Evolutionary conservation across 2,888 invertebrate species (phyloP).

Genomic region (Cheiracanthium punctorium): DNA sequence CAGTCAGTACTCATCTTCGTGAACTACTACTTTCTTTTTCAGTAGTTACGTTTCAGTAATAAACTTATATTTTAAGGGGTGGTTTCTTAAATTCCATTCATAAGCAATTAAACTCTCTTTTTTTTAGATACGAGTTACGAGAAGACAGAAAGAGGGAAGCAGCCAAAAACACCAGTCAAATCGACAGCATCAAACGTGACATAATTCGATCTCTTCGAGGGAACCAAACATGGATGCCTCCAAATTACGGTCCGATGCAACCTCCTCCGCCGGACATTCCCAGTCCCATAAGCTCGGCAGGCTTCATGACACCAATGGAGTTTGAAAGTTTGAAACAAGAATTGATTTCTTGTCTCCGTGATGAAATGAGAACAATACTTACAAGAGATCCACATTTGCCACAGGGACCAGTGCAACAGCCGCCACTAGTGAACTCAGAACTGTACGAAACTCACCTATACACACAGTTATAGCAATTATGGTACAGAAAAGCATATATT

Average conservation of each 20-base stretch:
- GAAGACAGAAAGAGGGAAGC: conserved; percentile 78
- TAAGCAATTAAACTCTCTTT: too few relatives aligned
- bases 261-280: conserved; percentile 34
- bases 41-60: too few relatives aligned
- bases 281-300: conserved; percentile 45
- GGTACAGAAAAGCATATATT: background rate
- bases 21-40: too few relatives aligned
- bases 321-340: conserved; percentile 75
- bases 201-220: conserved; percentile 76
- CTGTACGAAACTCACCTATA: conserved; percentile 76
- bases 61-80: too few relatives aligned
- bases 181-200: conserved; percentile 78
- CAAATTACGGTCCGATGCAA: background rate
- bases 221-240: conserved; percentile 29
- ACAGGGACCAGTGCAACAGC: conserved; percentile 17
- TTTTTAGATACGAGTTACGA: conserved; percentile 78
- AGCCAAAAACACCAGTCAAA: conserved; percentile 77
- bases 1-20: too few relatives aligned
- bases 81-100: too few relatives aligned
- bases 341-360: conserved; percentile 74
- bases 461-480: conserved; percentile 72
- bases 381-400: conserved; percentile 36
- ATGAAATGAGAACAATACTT: conserved; percentile 74
- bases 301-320: conserved; percentile 73
- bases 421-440: conserved; percentile 74